Evolutionary conservation across 35 echinoderm and acorn worm species (phyloP).

Genomic region (Apostichopus japonicus): DNA sequence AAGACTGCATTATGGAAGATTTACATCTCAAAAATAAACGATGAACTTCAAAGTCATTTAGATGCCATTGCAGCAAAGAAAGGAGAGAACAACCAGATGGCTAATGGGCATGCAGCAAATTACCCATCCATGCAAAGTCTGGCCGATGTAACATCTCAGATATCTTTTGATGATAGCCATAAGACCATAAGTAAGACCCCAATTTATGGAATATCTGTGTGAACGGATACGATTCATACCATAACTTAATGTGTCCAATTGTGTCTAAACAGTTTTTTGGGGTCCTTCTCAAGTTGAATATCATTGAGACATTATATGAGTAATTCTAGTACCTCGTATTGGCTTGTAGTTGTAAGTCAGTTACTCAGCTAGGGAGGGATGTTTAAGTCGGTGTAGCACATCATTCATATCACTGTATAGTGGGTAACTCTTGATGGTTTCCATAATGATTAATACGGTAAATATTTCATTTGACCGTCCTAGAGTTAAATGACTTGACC

Average conservation of each 20-base stretch:
- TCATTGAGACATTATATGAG: too few species aligned
- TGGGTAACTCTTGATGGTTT: too few species aligned
- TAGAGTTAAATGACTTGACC: too few species aligned
- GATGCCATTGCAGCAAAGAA: conserved; percentile 54
- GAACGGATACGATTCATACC: too few species aligned
- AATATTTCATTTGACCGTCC: not conserved
- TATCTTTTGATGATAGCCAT: conserved; percentile 23
- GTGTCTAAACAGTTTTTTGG: too few species aligned
- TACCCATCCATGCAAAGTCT: not conserved
- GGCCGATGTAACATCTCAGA: conserved; percentile 19
- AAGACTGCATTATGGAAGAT: conserved; percentile 72
- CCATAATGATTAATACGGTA: not conserved
- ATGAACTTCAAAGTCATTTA: conserved; percentile 51
- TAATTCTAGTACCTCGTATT: too few species aligned
- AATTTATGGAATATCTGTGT: not conserved
- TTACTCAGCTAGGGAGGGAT: too few species aligned
- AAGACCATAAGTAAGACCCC: not conserved
- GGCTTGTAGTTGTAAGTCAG: too few species aligned
- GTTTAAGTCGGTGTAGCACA: too few species aligned
- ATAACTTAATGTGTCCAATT: too few species aligned
- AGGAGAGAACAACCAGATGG: not conserved
- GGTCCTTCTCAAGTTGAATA: too few species aligned
- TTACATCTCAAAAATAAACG: conserved; percentile 66
- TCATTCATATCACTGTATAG: too few species aligned
- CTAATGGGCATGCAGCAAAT: conserved; percentile 56